phyloP scores from a whole-genome alignment of 2,113 vertebrate species.

The Noturus placidus region DNA sequence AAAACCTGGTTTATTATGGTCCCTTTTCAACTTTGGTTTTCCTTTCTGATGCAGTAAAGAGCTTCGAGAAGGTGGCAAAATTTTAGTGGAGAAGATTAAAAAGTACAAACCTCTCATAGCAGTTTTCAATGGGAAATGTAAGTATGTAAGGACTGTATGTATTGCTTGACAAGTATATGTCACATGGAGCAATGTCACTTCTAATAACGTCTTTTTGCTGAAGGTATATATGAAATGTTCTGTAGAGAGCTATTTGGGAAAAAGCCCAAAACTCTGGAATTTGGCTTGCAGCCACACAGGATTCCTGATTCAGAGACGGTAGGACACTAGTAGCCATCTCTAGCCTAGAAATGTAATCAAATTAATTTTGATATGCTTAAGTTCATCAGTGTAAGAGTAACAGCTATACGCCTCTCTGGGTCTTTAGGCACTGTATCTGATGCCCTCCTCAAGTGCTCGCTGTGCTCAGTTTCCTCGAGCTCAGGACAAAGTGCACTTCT shows the following conservation, averaged over 20 bases:
- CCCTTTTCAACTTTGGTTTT: constrained; percentile 36
- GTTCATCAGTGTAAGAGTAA: background rate
- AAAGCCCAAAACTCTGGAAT: constrained; percentile 80
- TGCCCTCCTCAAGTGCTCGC: constrained; percentile 96
- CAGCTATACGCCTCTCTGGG: background rate
- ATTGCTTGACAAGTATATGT: background rate
- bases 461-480: constrained; percentile 97
- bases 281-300: constrained; percentile 75
- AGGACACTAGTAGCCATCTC: constrained; percentile 58
- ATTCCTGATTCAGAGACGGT: constrained; percentile 95
- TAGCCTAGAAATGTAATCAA: background rate
- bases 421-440: constrained; percentile 88
- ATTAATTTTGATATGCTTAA: background rate
- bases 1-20: constrained; percentile 6
- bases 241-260: constrained; percentile 96
- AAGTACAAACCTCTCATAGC: constrained; percentile 95
- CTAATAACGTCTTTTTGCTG: background rate
- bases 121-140: constrained; percentile 99
- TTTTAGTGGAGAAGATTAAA: constrained; percentile 93
- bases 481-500: constrained; percentile 98
- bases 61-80: constrained; percentile 93
- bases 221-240: constrained; percentile 99
- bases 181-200: background rate
- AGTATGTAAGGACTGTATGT: constrained; percentile 53
- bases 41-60: constrained; percentile 83